phyloP scores from a whole-genome alignment of 2,888 invertebrate genomes.

The Cataglyphis albicans region DNA sequence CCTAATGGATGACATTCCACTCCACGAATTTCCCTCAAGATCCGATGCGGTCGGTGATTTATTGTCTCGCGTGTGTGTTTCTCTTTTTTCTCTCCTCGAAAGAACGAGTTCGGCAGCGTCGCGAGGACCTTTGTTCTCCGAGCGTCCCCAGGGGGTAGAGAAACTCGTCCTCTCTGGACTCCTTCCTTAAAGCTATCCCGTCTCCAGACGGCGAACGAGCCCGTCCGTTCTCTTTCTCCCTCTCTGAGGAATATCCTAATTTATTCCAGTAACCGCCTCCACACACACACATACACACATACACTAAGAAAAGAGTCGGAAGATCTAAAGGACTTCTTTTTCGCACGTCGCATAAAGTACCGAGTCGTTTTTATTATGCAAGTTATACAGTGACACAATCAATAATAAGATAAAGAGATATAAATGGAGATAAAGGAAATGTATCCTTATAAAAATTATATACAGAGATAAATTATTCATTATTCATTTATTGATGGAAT shows the following conservation, averaged over 20 bases:
- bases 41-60: slow-evolving; percentile 75
- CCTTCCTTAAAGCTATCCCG: slow-evolving; percentile 73
- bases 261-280: slow-evolving; percentile 76
- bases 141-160: slow-evolving; percentile 75
- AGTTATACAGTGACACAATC: slow-evolving; percentile 18
- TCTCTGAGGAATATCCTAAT: slow-evolving; percentile 77
- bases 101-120: slow-evolving; percentile 67
- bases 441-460: background rate
- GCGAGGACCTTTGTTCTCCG: slow-evolving; percentile 74
- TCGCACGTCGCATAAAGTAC: background rate
- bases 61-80: slow-evolving; percentile 65
- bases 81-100: slow-evolving; percentile 57
- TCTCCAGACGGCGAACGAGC: slow-evolving; percentile 69
- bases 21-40: slow-evolving; percentile 72
- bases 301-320: slow-evolving; percentile 31
- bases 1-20: slow-evolving; percentile 80
- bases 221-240: slow-evolving; percentile 65
- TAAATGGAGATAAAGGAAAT: background rate
- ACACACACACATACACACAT: slow-evolving; percentile 16
- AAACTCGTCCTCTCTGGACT: slow-evolving; percentile 68
- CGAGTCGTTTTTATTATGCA: slow-evolving; percentile 35
- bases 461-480: background rate
- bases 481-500: background rate
- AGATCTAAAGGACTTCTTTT: slow-evolving; percentile 12
- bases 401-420: background rate